Evolutionary conservation across 2,113 vertebrate species (phyloP).

Genomic region (Anolis sagrei): DNA sequence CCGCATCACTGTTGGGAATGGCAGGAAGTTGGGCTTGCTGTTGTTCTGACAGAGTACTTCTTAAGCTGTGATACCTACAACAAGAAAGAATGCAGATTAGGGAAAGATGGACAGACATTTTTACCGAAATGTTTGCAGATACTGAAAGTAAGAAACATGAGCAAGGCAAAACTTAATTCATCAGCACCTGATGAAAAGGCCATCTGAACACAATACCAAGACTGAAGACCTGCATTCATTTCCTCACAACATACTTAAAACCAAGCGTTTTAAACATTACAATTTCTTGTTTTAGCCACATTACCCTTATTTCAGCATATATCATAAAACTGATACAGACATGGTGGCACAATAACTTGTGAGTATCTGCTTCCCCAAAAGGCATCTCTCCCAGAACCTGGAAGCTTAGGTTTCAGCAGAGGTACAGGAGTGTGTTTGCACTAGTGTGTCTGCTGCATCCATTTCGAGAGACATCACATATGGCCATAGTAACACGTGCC

Average conservation of each 20-base stretch:
- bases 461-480: too few relatives aligned
- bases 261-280: not conserved
- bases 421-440: too few relatives aligned
- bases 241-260: too few relatives aligned
- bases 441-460: too few relatives aligned
- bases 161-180: not conserved
- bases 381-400: not conserved
- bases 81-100: not conserved
- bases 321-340: too few relatives aligned
- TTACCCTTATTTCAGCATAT: not conserved
- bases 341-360: too few relatives aligned
- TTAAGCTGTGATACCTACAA: slow-evolving; percentile 81
- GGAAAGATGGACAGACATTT: accelerated
- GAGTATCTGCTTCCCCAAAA: not conserved
- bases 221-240: not conserved
- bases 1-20: slow-evolving; percentile 89
- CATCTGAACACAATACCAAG: not conserved
- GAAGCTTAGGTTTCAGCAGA: too few relatives aligned
- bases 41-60: slow-evolving; percentile 48
- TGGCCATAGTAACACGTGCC: too few relatives aligned
- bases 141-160: not conserved
- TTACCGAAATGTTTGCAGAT: not conserved
- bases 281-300: not conserved
- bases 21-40: slow-evolving; percentile 49
- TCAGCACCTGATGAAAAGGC: not conserved